These are phyloP conservation scores for Trematocara zebra DNA, from an alignment of 2,113 vertebrate species.

Conservation along the genomic window DNA sequence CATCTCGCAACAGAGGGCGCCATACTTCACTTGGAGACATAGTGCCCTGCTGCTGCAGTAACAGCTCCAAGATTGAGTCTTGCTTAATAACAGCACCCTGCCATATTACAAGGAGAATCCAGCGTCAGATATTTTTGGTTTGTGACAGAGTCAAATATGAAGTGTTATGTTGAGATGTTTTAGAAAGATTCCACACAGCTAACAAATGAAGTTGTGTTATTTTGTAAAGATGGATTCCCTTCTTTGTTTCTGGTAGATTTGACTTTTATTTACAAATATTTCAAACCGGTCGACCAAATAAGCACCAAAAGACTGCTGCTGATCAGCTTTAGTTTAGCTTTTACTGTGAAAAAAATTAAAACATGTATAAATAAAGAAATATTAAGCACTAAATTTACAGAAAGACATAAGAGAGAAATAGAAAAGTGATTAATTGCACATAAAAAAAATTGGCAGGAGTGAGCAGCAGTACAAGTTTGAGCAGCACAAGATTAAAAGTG, in stretches of 20 bases:
- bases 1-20: conserved; percentile 68
- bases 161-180: not conserved
- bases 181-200: not conserved
- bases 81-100: conserved; percentile 82
- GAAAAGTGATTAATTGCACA: not conserved
- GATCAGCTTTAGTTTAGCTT: not conserved
- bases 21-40: conserved; percentile 8
- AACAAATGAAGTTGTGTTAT: not conserved
- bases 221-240: rapidly evolving
- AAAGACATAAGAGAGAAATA: not conserved
- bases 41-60: conserved; percentile 61
- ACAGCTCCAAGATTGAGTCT: conserved; percentile 81
- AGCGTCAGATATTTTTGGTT: not conserved
- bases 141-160: not conserved
- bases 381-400: not conserved
- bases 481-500: not conserved
- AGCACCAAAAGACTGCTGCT: not conserved
- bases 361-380: not conserved
- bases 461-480: not conserved
- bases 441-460: not conserved
- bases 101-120: not conserved
- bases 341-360: not conserved
- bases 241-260: not conserved
- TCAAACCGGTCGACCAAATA: not conserved
- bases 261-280: not conserved